Percentiles rank a stretch among this genome's conserved stretches.
These are phyloP conservation scores for Spisula subtruncata DNA, from an alignment of 2,888 invertebrate genomes.

Conservation along the genomic window DNA sequence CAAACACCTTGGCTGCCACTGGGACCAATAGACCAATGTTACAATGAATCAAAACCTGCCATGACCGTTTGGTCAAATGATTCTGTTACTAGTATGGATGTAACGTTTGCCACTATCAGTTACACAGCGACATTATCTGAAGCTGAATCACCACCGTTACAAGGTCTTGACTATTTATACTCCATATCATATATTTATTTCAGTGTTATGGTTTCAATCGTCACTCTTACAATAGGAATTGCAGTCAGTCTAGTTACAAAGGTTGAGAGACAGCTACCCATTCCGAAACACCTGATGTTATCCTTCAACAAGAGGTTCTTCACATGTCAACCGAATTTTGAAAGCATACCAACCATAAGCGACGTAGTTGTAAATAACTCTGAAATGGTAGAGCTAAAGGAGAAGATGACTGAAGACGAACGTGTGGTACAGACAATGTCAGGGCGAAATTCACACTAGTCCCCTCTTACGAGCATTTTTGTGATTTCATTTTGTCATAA, in stretches of 20 bases:
- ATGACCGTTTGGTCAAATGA: not conserved
- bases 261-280: not conserved
- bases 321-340: conserved; percentile 21
- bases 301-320: conserved; percentile 8
- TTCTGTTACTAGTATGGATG: not conserved
- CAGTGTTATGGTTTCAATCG: conserved; percentile 21
- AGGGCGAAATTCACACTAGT: too few relatives aligned
- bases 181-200: conserved; percentile 61
- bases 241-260: conserved; percentile 48
- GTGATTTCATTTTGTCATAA: too few relatives aligned
- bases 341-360: too few relatives aligned
- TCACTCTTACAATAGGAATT: conserved; percentile 41
- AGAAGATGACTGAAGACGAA: too few relatives aligned
- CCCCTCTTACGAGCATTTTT: too few relatives aligned
- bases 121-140: not conserved
- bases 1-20: conserved; percentile 70
- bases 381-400: not conserved
- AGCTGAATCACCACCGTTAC: not conserved
- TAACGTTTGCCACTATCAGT: not conserved
- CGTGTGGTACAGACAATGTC: too few relatives aligned
- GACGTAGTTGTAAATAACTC: not conserved
- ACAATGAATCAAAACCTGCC: not conserved
- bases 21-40: conserved; percentile 72
- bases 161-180: conserved; percentile 46
- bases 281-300: conserved; percentile 29